phyloP scores from a whole-genome alignment of 1,140 invertebrate species.

The Drosophila mayri region DNA sequence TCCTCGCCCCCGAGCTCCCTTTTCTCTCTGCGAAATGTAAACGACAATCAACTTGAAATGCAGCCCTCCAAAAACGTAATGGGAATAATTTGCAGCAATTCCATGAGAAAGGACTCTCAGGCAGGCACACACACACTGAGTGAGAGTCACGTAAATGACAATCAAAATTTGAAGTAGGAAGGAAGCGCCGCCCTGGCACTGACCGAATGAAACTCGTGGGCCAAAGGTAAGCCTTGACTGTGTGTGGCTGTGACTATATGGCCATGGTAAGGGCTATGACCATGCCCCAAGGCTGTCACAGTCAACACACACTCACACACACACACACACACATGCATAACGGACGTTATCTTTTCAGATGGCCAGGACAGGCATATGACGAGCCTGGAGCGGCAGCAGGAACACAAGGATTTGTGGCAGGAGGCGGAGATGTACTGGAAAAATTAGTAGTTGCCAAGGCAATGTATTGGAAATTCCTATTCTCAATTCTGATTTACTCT shows the following conservation, averaged over 20 bases:
- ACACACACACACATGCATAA: conserved; percentile 56
- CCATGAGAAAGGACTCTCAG: conserved; percentile 65
- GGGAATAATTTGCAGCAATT: conserved; percentile 83
- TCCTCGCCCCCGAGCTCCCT: not conserved
- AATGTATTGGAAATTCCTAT: not conserved
- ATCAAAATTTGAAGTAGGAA: conserved; percentile 75
- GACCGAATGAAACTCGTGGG: conserved; percentile 73
- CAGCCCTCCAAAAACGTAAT: conserved; percentile 78
- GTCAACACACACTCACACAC: conserved; percentile 60
- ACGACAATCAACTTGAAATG: conserved; percentile 82
- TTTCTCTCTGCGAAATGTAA: conserved; percentile 66
- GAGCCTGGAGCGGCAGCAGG: not conserved
- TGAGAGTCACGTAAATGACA: conserved; percentile 73
- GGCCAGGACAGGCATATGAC: conserved; percentile 35
- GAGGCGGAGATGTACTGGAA: conserved; percentile 2
- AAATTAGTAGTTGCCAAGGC: not conserved
- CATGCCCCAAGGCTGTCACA: conserved; percentile 74
- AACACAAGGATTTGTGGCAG: not conserved
- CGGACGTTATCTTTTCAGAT: conserved; percentile 59
- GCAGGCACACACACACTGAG: conserved; percentile 9
- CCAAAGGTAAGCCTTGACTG: conserved; percentile 27
- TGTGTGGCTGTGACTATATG: conserved; percentile 10
- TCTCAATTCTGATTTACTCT: not conserved
- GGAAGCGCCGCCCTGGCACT: conserved; percentile 32
- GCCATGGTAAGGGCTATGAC: not conserved